A percentile compares a stretch with the other conserved stretches of the same genome.
These are phyloP conservation scores for Pseudorhiza aurosa DNA, from an alignment of 30 jellyfish, hydroid and myxozoan species.

Conservation along the genomic window DNA sequence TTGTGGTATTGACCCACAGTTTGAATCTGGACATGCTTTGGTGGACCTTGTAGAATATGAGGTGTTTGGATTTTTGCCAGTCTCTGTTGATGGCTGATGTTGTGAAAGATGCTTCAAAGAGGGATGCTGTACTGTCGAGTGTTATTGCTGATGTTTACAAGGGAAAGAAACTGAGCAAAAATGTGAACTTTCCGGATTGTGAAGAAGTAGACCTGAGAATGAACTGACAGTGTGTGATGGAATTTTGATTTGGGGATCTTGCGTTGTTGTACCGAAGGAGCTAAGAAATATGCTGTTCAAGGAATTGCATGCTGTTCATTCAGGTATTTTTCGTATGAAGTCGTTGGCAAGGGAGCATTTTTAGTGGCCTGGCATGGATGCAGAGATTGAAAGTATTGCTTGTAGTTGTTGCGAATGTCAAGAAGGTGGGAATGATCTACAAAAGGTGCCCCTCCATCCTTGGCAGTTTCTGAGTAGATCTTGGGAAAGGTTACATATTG, in stretches of 20 bases:
- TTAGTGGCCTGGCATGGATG: constrained; percentile 69
- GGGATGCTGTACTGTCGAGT: constrained; percentile 68
- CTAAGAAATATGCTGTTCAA: constrained; percentile 57
- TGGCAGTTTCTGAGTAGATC: constrained; percentile 66
- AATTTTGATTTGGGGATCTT: constrained; percentile 70
- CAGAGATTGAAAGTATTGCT: constrained; percentile 65
- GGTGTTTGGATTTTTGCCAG: constrained; percentile 55
- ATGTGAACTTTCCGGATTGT: constrained; percentile 47
- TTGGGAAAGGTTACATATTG: constrained; percentile 62
- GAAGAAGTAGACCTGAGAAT: constrained; percentile 69
- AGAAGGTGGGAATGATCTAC: constrained; percentile 70
- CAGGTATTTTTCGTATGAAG: constrained; percentile 67
- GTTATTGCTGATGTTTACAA: constrained; percentile 60
- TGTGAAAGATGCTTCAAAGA: constrained; percentile 54
- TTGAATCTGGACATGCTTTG: constrained; percentile 73
- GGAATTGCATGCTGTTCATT: constrained; percentile 76
- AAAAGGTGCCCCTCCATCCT: constrained; percentile 64
- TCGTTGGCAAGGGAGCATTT: constrained; percentile 74
- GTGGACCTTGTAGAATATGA: constrained; percentile 52
- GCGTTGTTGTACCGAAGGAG: constrained; percentile 69
- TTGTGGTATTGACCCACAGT: constrained; percentile 70
- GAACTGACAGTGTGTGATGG: constrained; percentile 72
- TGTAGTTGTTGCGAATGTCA: constrained; percentile 63
- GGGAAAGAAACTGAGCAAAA: constrained; percentile 60
- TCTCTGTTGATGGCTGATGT: constrained; percentile 36